A percentile compares a stretch with the other conserved stretches of the same genome.
Conservation (phyloP, 2,888 invertebrate species). For the Perizoma affinitatum region DNA sequence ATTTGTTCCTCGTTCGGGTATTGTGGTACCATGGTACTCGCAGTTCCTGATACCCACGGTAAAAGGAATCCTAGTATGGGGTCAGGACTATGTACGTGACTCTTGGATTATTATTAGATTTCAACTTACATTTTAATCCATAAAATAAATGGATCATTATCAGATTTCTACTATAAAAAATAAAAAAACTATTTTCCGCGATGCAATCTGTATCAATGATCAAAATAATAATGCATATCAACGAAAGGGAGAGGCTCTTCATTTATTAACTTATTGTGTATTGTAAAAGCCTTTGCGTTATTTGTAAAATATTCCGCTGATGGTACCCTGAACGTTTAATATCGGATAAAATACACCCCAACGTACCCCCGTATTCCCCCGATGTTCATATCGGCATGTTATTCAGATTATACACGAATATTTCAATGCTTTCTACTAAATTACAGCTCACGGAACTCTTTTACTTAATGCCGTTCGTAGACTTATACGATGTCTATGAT, state of each 20-base stretch:
- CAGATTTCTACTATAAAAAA: too few species aligned
- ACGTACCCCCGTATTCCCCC: slow-evolving; percentile 76
- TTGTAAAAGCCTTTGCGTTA: slow-evolving; percentile 73
- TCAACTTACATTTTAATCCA: too few species aligned
- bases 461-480: slow-evolving; percentile 72
- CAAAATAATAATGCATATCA: slow-evolving; percentile 28
- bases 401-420: slow-evolving; percentile 84
- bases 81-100: too few species aligned
- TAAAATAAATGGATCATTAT: too few species aligned
- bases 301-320: slow-evolving; percentile 77
- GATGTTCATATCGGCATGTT: slow-evolving; percentile 84
- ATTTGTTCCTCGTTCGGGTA: too few species aligned
- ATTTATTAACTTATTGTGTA: slow-evolving; percentile 74
- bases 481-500: slow-evolving; percentile 28
- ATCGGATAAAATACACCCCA: slow-evolving; percentile 82
- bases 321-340: slow-evolving; percentile 80
- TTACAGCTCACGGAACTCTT: slow-evolving; percentile 81
- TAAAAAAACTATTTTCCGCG: slow-evolving; percentile 12
- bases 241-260: slow-evolving; percentile 45
- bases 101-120: too few species aligned
- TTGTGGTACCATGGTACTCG: too few species aligned
- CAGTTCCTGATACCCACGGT: too few species aligned
- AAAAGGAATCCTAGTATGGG: too few species aligned
- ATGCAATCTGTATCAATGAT: slow-evolving; percentile 15
- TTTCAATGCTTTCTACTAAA: slow-evolving; percentile 84